Percentiles rank a stretch among this genome's conserved stretches.
Evolutionary conservation across 2,113 vertebrate species (phyloP).

Genomic region (Archocentrus centrarchus): DNA sequence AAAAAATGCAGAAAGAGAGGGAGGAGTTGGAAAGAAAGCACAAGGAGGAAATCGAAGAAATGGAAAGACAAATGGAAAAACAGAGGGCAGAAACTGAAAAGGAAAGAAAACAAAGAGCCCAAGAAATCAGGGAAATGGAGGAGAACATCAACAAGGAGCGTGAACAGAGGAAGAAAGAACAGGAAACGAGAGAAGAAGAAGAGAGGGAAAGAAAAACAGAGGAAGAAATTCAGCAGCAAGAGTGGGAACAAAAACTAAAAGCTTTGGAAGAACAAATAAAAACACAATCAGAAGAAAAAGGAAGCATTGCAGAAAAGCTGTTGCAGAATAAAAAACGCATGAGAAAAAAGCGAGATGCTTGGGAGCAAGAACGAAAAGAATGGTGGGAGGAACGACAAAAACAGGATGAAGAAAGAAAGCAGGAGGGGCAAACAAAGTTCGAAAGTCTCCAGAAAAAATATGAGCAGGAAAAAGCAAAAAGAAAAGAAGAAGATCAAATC

Average conservation of each 20-base stretch:
- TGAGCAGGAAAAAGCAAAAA: no score
- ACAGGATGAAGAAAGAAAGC: neutral
- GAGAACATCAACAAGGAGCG: neutral
- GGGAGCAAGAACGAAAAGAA: fast-evolving
- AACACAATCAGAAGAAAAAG: neutral
- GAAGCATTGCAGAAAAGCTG: fast-evolving
- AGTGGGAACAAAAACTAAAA: neutral
- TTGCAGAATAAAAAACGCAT: fast-evolving
- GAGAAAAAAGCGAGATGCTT: fast-evolving
- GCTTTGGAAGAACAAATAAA: neutral
- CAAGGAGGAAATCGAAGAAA: fast-evolving
- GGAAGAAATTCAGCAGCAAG: fast-evolving
- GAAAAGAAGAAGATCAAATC: no score
- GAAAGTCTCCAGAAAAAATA: no score
- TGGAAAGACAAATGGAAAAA: neutral
- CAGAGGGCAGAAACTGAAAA: neutral
- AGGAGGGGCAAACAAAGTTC: fast-evolving
- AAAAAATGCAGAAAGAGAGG: neutral
- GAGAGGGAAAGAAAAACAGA: neutral
- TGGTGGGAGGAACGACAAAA: fast-evolving
- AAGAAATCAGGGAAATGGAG: neutral
- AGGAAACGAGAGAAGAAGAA: fast-evolving
- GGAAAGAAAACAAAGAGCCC: no score
- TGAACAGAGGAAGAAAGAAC: fast-evolving
- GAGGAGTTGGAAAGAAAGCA: neutral